Conservation (phyloP, 2,888 invertebrate genomes). For the Ophioninae sp. region DNA sequence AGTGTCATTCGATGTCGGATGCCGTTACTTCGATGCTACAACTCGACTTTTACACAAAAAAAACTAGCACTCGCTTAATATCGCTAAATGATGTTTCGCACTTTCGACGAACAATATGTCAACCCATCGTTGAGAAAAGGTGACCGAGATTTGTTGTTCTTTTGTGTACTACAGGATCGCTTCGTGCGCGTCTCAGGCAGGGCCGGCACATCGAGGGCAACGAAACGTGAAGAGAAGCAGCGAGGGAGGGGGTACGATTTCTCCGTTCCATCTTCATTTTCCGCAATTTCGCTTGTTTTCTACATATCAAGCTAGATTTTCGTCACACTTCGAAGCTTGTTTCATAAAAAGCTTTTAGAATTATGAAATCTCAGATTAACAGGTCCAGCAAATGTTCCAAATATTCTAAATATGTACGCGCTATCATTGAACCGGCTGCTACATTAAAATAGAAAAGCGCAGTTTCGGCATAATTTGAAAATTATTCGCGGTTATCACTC, state of each 20-base stretch:
- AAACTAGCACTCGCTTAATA: neutral
- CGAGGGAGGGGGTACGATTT: constrained; percentile 14
- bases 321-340: neutral
- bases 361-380: neutral
- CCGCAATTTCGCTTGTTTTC: neutral
- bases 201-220: constrained; percentile 32
- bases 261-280: neutral
- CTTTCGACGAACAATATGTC: constrained; percentile 14
- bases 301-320: neutral
- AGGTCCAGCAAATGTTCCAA: neutral
- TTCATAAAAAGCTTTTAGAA: neutral
- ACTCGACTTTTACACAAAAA: neutral
- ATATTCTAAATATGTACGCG: neutral
- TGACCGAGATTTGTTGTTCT: constrained; percentile 53
- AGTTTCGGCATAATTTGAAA: neutral
- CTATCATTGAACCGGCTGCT: neutral
- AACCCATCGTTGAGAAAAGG: constrained; percentile 48
- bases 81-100: constrained; percentile 2
- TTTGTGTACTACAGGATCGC: constrained; percentile 5
- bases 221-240: constrained; percentile 9
- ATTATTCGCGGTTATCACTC: neutral
- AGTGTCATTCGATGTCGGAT: constrained; percentile 43
- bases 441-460: neutral
- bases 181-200: constrained; percentile 32
- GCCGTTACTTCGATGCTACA: neutral